Evolutionary conservation across 2,888 invertebrate genomes (phyloP).

Genomic region (Bombylius major): DNA sequence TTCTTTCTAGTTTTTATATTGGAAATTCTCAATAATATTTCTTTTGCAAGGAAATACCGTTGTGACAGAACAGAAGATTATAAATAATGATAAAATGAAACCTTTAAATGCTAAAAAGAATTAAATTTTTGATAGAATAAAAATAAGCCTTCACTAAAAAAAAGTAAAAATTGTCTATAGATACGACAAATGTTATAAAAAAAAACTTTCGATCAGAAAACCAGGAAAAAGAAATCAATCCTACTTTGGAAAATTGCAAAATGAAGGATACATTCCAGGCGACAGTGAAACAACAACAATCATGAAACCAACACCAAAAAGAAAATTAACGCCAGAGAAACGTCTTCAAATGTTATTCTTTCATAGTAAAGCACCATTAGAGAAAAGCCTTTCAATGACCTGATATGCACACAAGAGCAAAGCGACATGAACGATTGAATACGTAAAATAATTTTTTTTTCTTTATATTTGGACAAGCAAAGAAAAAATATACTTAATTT

Average conservation of each 20-base stretch:
- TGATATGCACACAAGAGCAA: constrained; percentile 28
- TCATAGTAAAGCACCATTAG: constrained; percentile 48
- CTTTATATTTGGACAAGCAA: neutral
- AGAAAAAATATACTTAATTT: neutral
- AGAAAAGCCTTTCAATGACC: constrained; percentile 77
- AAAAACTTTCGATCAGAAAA: no score
- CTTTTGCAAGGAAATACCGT: no score
- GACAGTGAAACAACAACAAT: constrained; percentile 15
- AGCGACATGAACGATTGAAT: constrained; percentile 54
- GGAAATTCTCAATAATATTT: no score
- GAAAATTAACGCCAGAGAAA: constrained; percentile 38
- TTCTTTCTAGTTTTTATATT: no score
- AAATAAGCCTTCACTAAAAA: no score
- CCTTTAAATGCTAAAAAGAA: no score
- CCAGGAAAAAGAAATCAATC: no score
- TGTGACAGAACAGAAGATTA: no score
- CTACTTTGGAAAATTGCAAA: constrained; percentile 3
- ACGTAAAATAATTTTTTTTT: constrained; percentile 46
- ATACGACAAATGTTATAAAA: no score
- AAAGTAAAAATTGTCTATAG: no score
- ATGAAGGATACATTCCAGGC: constrained; percentile 26
- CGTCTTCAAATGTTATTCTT: constrained; percentile 42
- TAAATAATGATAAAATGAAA: no score
- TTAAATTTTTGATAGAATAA: no score
- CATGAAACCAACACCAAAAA: constrained; percentile 21